A percentile compares a stretch with the other conserved stretches of the same genome.
phyloP scores from a whole-genome alignment of 2,888 invertebrate genomes.

The Xestia c-nigrum region DNA sequence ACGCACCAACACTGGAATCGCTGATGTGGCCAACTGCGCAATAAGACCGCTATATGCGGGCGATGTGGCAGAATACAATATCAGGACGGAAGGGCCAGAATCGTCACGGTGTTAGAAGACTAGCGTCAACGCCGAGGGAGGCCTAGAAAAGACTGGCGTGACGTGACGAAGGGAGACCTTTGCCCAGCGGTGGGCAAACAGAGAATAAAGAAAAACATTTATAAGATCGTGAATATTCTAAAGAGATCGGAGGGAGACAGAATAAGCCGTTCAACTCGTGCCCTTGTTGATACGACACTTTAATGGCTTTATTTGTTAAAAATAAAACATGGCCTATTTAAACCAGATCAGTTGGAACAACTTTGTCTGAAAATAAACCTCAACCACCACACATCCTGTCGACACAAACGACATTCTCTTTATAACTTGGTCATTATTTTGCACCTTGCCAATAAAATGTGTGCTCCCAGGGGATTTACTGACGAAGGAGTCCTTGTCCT shows the following conservation, averaged over 20 bases:
- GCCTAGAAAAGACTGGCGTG: background rate
- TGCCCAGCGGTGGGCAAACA: background rate
- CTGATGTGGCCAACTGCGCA: background rate
- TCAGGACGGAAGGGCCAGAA: background rate
- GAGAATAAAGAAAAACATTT: background rate
- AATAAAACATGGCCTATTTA: conserved; percentile 29
- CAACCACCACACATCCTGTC: conserved; percentile 29
- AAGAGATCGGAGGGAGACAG: background rate
- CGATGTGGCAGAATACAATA: background rate
- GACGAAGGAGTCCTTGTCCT: background rate
- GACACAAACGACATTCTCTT: conserved; percentile 36
- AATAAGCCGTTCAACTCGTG: conserved; percentile 23
- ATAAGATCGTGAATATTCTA: background rate
- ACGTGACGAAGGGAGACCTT: background rate
- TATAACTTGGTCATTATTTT: background rate
- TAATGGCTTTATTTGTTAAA: conserved; percentile 31
- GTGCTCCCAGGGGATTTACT: background rate
- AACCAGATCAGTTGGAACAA: conserved; percentile 27
- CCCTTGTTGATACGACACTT: conserved; percentile 22
- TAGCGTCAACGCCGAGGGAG: background rate
- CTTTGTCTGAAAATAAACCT: conserved; percentile 39
- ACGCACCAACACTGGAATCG: background rate
- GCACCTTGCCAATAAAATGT: background rate
- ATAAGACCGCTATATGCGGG: too few relatives aligned
- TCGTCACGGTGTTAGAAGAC: background rate